A percentile compares a stretch with the other conserved stretches of the same genome.
phyloP scores from a whole-genome alignment of 2,888 invertebrate genomes.

The Ectemnius continuus region DNA sequence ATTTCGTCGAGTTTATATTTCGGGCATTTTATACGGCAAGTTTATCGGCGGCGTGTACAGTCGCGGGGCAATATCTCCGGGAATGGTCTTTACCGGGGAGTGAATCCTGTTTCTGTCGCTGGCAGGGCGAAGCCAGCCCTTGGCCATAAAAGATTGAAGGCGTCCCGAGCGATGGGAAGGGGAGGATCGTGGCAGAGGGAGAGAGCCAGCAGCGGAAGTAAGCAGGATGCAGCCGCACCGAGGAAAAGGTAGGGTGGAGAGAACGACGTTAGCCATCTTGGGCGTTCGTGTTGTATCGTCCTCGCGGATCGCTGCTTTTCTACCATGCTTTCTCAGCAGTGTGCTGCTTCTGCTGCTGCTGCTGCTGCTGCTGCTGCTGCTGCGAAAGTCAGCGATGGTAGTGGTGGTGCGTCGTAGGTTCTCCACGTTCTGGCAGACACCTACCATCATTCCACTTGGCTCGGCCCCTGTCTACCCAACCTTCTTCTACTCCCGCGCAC shows the following conservation, averaged over 20 bases:
- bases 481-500: constrained; percentile 38
- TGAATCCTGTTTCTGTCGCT: constrained; percentile 21
- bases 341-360: constrained; percentile 11
- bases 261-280: constrained; percentile 57
- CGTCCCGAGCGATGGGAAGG: background rate
- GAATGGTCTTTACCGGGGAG: constrained; percentile 10
- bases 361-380: background rate
- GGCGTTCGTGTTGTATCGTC: constrained; percentile 67
- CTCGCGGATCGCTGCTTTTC: constrained; percentile 62
- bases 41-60: background rate
- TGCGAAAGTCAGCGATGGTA: background rate
- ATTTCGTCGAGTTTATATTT: too few relatives aligned
- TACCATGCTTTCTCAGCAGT: constrained; percentile 62
- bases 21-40: too few relatives aligned
- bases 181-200: background rate
- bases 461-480: constrained; percentile 28
- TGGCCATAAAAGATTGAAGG: constrained; percentile 35
- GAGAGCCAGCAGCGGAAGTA: background rate
- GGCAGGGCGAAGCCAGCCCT: constrained; percentile 27
- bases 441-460: constrained; percentile 42
- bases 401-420: constrained; percentile 25
- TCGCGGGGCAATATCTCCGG: background rate
- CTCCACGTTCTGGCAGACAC: constrained; percentile 47
- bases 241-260: constrained; percentile 14
- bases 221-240: constrained; percentile 1